Percentiles rank a stretch among this genome's conserved stretches.
Conservation (phyloP, 1,140 invertebrate species). For the Cephus cinctus region DNA sequence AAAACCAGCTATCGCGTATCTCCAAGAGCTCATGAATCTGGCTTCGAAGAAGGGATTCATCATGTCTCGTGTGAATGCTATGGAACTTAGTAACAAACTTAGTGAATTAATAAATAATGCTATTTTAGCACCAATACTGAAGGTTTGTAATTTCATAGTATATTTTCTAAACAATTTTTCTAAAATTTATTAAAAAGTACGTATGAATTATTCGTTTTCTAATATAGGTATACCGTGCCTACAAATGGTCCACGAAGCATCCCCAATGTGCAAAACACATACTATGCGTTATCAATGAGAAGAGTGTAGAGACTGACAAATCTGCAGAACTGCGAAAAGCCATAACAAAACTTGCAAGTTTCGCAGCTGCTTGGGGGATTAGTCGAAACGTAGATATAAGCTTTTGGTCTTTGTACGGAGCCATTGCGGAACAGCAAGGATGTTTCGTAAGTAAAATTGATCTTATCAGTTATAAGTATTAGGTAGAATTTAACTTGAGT, state of each 20-base stretch:
- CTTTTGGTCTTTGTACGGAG: constrained; percentile 67
- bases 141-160: too few relatives aligned
- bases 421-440: constrained; percentile 60
- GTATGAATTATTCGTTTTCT: constrained; percentile 1
- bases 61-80: constrained; percentile 59
- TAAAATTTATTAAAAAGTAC: neutral
- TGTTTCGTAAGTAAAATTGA: constrained; percentile 57
- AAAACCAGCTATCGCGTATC: constrained; percentile 70
- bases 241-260: constrained; percentile 66
- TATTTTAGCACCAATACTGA: constrained; percentile 73
- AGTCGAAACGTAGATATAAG: constrained; percentile 63
- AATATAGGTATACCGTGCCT: constrained; percentile 65
- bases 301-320: constrained; percentile 33
- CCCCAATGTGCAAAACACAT: constrained; percentile 75
- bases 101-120: constrained; percentile 78
- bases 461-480: constrained; percentile 1
- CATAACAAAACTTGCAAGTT: constrained; percentile 71
- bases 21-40: constrained; percentile 66
- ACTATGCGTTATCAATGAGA: constrained; percentile 72
- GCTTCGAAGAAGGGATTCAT: constrained; percentile 67
- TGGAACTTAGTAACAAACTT: constrained; percentile 71
- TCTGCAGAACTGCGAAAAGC: constrained; percentile 62
- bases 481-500: constrained; percentile 2
- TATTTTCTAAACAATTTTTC: too few relatives aligned
- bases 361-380: constrained; percentile 68